Evolutionary conservation across 2,888 invertebrate genomes (phyloP), one percentile per base, ranked within the genome.

Genomic region (Psylliodes chrysocephalus): DNA sequence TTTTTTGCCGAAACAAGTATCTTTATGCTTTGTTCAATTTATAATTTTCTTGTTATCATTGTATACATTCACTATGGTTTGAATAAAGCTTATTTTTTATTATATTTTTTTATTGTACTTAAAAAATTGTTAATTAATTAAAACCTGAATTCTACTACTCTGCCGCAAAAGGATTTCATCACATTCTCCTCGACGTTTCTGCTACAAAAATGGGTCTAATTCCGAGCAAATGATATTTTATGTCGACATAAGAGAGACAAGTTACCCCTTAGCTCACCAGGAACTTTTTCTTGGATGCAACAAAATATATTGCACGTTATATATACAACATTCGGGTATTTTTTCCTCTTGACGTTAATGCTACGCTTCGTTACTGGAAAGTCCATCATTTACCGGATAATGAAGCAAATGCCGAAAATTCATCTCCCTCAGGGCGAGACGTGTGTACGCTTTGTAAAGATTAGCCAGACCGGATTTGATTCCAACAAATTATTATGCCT

Each of bases 371-470:
- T 51, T 60, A 57, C 57, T 47, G 28, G n/a, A 40, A 49, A 59
- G 49, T 49, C 49, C 40, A 59, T 59, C 57, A 38, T 66, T 66
- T 52, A 60, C 60, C 53, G 66, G 66, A 60, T 66, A 63, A 66
- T 63, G 60, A 57, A 55, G 53, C 63, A 60, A 63, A 63, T 52
- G 61, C 64, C 63, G 53, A 68, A 77, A 77, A 81, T 81, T 79
- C 78, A 75, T 81, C 80, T 78, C 75, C 74, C 75, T 80, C 79
- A 75, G 67, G 67, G 70, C 68, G 67, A 67, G 68, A 72, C 69
- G 71, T 73, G 71, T 73, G 73, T 75, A 74, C 78, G 77, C 77
- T 81, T 79, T 79, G 80, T 81, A 80, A 79, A 78, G 81, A 81
- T 82, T 82, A 82, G 78, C 46, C 14, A 38, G 54, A 60, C 75